Evolutionary conservation across 2,888 invertebrate species (phyloP).

Genomic region (Tetranychus piercei): DNA sequence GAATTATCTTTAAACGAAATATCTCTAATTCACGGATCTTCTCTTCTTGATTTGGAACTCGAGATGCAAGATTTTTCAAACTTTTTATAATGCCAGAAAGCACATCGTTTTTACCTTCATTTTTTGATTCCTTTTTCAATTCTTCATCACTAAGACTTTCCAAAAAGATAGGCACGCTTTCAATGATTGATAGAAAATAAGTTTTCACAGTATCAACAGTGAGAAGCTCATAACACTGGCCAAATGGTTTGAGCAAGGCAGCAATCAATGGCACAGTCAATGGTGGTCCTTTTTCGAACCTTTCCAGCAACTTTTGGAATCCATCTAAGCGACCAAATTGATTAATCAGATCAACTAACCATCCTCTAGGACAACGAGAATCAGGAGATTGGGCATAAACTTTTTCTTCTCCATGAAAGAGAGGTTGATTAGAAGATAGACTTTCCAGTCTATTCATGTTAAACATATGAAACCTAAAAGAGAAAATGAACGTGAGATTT

Average conservation of each 20-base stretch:
- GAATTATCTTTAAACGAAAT: constrained; percentile 86
- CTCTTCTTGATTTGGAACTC: constrained; percentile 53
- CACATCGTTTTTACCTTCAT: constrained; percentile 80
- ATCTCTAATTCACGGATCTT: constrained; percentile 64
- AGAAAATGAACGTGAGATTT: neutral
- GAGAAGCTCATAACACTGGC: constrained; percentile 71
- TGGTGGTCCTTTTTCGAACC: constrained; percentile 56
- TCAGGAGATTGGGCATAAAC: constrained; percentile 37
- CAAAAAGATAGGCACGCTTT: constrained; percentile 69
- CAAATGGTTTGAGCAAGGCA: constrained; percentile 70
- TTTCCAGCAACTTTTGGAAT: constrained; percentile 61
- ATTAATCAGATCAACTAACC: constrained; percentile 90
- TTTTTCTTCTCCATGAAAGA: neutral
- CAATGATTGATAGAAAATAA: constrained; percentile 76
- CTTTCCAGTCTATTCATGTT: constrained; percentile 58
- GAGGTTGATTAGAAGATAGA: constrained; percentile 41
- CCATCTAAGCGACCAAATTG: constrained; percentile 75
- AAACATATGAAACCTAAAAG: constrained; percentile 58
- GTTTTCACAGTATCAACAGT: constrained; percentile 74
- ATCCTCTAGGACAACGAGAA: constrained; percentile 68
- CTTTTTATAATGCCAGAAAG: constrained; percentile 83
- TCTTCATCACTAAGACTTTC: constrained; percentile 87
- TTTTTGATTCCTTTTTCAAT: constrained; percentile 80
- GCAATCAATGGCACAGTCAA: constrained; percentile 57
- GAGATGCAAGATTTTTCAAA: constrained; percentile 66